A percentile compares a stretch with the other conserved stretches of the same genome.
Conservation (phyloP, 2,888 invertebrate species). For the Vannuccia rotundouncinata region DNA sequence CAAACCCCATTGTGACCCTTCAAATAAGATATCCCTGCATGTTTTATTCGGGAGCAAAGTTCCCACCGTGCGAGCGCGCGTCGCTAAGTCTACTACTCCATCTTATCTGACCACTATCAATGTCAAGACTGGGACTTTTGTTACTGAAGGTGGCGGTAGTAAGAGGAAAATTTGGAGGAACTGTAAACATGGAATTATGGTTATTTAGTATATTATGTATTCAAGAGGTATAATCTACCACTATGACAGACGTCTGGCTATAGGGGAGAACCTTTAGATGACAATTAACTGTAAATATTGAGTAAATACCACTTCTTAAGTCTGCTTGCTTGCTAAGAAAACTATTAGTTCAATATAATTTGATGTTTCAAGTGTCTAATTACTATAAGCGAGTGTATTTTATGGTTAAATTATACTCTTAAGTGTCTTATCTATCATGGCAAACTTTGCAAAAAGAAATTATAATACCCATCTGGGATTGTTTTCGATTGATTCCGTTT, state of each 20-base stretch:
- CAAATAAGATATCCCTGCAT: neutral
- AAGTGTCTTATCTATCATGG: neutral
- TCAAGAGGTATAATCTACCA: too few species aligned
- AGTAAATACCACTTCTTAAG: neutral
- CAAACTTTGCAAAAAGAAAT: neutral
- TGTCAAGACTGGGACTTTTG: neutral
- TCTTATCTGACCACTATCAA: slow-evolving; percentile 17
- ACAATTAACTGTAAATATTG: neutral
- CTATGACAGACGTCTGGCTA: neutral
- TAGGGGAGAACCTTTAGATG: neutral
- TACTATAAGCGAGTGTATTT: too few species aligned
- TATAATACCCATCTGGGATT: too few species aligned
- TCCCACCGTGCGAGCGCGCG: neutral
- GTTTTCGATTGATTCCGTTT: too few species aligned
- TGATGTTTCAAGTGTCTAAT: slow-evolving; percentile 21
- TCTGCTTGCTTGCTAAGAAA: neutral
- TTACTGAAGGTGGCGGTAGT: neutral
- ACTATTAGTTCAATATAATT: slow-evolving; percentile 9
- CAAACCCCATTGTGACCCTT: neutral
- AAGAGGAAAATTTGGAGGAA: neutral
- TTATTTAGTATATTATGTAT: too few species aligned
- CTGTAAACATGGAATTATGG: neutral
- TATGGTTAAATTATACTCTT: too few species aligned
- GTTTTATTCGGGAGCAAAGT: slow-evolving; percentile 2
- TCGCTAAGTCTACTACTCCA: neutral